Percentiles rank a stretch among this genome's conserved stretches.
Conservation (phyloP, 2,113 vertebrate genomes). For the Galeopterus variegatus region DNA sequence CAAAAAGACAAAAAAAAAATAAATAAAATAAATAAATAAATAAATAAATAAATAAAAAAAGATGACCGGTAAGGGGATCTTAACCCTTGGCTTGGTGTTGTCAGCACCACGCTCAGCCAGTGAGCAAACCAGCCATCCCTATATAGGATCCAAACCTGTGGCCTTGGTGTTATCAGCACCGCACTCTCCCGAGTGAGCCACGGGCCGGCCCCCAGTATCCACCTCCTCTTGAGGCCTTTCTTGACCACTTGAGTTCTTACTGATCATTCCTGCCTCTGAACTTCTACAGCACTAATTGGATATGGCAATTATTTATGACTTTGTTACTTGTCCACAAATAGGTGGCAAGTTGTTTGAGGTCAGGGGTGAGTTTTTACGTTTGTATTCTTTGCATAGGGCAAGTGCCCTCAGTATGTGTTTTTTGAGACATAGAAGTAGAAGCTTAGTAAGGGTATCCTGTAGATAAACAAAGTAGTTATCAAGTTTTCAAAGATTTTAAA, state of each 20-base stretch:
- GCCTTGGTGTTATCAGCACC: too few species aligned
- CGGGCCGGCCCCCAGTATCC: too few species aligned
- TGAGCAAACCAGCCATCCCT: too few species aligned
- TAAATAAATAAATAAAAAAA: too few species aligned
- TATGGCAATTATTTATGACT: not conserved
- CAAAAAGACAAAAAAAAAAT: too few species aligned
- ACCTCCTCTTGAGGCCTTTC: not conserved
- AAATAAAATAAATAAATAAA: too few species aligned
- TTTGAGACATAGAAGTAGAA: not conserved
- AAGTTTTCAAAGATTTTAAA: constrained; percentile 58
- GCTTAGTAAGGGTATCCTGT: not conserved
- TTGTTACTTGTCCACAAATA: not conserved
- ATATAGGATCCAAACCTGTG: too few species aligned
- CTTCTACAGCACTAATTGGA: not conserved
- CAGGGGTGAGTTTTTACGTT: constrained; percentile 37
- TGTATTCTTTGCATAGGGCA: not conserved
- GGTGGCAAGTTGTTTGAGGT: constrained; percentile 3
- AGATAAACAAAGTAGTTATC: constrained; percentile 18
- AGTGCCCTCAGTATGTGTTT: not conserved
- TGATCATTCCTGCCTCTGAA: constrained; percentile 7
- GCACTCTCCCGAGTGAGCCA: too few species aligned
- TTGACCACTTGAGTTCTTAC: constrained; percentile 17
- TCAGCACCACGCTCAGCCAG: too few species aligned
- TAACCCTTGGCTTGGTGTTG: too few species aligned
- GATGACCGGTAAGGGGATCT: too few species aligned